phyloP scores from a whole-genome alignment of 2,113 vertebrate species.

The Elachura formosa region DNA sequence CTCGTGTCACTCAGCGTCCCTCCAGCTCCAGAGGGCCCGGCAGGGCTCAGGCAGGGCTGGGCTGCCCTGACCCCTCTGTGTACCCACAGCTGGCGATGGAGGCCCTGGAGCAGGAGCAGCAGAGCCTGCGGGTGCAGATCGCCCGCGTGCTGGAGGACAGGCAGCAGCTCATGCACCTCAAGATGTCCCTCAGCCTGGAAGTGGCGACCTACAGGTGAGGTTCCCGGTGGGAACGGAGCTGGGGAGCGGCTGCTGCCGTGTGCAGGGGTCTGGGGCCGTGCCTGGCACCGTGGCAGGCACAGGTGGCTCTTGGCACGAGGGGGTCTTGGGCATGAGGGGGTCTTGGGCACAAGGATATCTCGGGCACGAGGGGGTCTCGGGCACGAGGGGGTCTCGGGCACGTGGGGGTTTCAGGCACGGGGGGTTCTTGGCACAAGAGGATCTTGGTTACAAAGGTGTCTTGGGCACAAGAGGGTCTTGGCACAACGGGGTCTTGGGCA shows the following conservation, averaged over 20 bases:
- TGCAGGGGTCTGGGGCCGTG: too few relatives aligned
- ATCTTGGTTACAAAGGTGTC: too few relatives aligned
- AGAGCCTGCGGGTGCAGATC: slow-evolving; percentile 66
- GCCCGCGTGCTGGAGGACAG: slow-evolving; percentile 66
- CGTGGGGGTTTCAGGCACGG: too few relatives aligned
- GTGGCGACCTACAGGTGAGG: slow-evolving; percentile 10
- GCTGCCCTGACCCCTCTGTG: neutral
- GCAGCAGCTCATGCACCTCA: slow-evolving; percentile 22
- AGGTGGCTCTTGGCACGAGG: neutral
- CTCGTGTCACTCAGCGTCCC: neutral
- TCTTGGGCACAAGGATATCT: too few relatives aligned
- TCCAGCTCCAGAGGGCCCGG: neutral
- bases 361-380: neutral
- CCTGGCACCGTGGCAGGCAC: neutral
- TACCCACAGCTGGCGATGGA: slow-evolving; percentile 62
- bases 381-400: neutral
- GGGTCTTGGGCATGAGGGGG: too few relatives aligned
- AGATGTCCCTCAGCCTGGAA: slow-evolving; percentile 16
- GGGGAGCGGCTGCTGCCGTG: neutral
- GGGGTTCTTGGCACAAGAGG: neutral
- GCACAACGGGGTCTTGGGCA: neutral
- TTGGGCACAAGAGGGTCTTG: too few relatives aligned
- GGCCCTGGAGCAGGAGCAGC: slow-evolving; percentile 76
- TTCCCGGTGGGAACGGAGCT: accelerated
- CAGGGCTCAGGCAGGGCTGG: neutral